Base-by-base conservation (phyloP, 2,888 invertebrate genomes). In the Leucophenga maculata region DNA sequence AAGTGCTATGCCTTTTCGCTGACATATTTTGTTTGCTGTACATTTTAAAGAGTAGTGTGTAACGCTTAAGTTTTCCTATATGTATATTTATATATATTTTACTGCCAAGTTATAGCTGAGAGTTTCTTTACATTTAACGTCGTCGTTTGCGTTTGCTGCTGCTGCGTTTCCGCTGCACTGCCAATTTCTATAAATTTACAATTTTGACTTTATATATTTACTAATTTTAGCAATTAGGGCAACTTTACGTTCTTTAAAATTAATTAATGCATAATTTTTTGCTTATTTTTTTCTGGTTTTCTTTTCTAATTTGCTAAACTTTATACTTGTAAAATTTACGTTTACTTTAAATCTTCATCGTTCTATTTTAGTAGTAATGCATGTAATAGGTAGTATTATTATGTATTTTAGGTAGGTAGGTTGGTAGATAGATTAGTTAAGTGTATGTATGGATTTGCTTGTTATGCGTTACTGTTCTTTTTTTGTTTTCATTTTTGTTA, bases 291-390 rank as follows among this genome's bases (percentile, higher is more conserved):
- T 78, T 62, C 52, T 9, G 46, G 52, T 69, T 60, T 75, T 75
- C 77, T 76, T 76, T 70, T 81, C 77, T 84, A 81, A 78, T 80
- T 81, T 72, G 79, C 84, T 83, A 83, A 83, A 79, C 79, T 75
- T 81, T 79, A 81, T 83, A 74, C 75, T 77, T 74, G 73, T 74
- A 75, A 77, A n/a, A 78, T 75, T 82, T 80, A 79, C 69, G 57
- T 72, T 76, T 71, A 71, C 65, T 65, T 71, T 76, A 76, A 71
- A 72, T 75, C 75, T 74, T 76, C 77, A 77, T 72, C 67, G 68
- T 75, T 77, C 72, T 80, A 76, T 75, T 74, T 54, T 71, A 69
- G 69, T 74, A 71, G 72, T 77, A 75, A 71, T 78, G 77, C 71
- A 73, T 74, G 75, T 77, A 52, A 32, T 69, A 64, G 62, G 46